These are phyloP conservation scores for Upupa epops DNA, from an alignment of 2,113 vertebrate genomes.

Conservation along the genomic window DNA sequence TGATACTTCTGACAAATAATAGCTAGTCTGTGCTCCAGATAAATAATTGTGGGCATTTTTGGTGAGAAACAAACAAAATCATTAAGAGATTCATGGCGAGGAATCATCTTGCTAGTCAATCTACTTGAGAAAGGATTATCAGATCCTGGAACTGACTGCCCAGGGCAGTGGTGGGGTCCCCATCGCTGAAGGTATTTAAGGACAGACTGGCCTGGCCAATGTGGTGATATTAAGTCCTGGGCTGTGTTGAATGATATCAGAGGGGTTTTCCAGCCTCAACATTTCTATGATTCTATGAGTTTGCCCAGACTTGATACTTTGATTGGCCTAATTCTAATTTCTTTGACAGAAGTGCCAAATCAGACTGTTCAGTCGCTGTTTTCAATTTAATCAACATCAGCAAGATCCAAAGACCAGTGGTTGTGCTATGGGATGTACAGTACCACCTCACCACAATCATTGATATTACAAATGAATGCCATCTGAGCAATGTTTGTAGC, in stretches of 20 bases:
- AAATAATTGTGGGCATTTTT: accelerated
- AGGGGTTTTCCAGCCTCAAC: too few species aligned
- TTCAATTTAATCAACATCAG: neutral
- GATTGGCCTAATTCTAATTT: neutral
- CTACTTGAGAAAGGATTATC: too few species aligned
- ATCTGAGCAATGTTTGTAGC: neutral
- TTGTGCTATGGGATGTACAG: neutral
- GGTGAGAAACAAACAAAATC: neutral
- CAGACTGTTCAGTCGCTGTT: neutral
- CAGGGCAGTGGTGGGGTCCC: too few species aligned
- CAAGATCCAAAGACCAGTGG: neutral
- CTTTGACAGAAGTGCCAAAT: neutral
- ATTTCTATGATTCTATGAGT: too few species aligned
- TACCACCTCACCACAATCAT: neutral
- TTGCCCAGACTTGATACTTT: neutral
- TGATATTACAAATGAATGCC: neutral
- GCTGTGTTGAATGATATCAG: too few species aligned
- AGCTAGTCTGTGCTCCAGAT: neutral
- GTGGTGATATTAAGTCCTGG: too few species aligned
- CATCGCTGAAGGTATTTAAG: too few species aligned
- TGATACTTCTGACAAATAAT: neutral
- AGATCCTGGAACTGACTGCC: too few species aligned
- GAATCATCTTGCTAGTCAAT: neutral
- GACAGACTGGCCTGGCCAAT: too few species aligned
- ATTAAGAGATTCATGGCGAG: neutral